Evolutionary conservation across 1,140 invertebrate species (phyloP), one percentile per base, ranked within the genome.

Genomic region (Marisa cornuarietis): DNA sequence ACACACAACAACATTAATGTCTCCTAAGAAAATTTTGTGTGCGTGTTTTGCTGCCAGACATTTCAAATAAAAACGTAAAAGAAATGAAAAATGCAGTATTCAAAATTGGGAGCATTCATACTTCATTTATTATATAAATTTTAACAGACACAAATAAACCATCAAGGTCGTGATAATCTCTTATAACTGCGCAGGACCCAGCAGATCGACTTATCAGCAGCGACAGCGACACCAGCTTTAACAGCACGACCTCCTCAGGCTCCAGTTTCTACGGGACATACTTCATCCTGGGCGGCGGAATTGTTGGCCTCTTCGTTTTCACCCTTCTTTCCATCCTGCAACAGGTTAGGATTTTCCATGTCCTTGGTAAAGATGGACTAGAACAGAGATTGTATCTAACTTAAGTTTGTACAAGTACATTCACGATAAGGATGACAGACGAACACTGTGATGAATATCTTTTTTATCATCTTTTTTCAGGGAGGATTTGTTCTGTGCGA

Each of bases 401-500:
- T 52, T 61, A 22, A 11, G 24, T 74, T 74, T 22, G 7, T 49
- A 73, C 14, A 20, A 49, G 31, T 42, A 42, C 3, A 0, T 14
- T 5, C 18, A 20, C 8, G 20, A 42, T 26, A 22, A 22, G 13
- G 7, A 26, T 58, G 11, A 58, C 54, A 18, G 54, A 58, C 1
- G 31, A 58, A 18, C 54, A 58, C 11, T 11, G 9, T 58, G 54
- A 0, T 58, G 11, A 58, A 58, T 58, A 58, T 14, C 54, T 14
- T 58, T 14, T 14, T 58, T 18, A 58, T 58, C 2, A 71, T 69
- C 18, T 58, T 14, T 75, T 85, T 85, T 26, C 79, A 84, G 82
- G 83, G 80, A 24, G 62, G 72, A n/a, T 86, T 81, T 82, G 77
- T 86, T 16, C 22, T 86, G 26, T 81, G 83, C 76, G 85, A 86